These are phyloP conservation scores for Orchestia grillus DNA, from an alignment of 1,140 invertebrate species.

Conservation along the genomic window DNA sequence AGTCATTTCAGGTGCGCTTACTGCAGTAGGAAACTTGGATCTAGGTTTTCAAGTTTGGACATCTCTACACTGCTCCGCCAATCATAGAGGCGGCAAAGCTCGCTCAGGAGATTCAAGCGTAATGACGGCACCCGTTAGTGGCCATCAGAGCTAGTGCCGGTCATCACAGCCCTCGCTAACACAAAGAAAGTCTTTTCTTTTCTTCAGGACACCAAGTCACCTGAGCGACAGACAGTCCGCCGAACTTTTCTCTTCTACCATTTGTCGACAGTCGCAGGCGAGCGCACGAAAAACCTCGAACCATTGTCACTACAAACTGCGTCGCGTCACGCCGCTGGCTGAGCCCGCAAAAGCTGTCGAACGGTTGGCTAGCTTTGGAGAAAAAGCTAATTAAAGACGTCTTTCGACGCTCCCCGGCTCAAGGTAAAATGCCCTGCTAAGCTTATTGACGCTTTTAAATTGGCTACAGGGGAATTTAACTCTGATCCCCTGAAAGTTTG, in stretches of 20 bases:
- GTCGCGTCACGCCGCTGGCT: constrained; percentile 8
- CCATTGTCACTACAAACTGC: constrained; percentile 31
- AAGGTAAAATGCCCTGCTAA: neutral
- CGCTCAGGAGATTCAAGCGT: neutral
- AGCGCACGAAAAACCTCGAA: constrained; percentile 1
- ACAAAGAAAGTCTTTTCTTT: constrained; percentile 43
- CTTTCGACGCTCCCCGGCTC: neutral
- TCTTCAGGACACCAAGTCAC: constrained; percentile 30
- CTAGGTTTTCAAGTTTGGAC: neutral
- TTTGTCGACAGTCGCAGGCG: constrained; percentile 33
- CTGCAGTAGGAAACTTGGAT: neutral
- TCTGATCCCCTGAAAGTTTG: neutral
- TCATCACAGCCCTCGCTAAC: constrained; percentile 39
- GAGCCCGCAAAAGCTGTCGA: neutral
- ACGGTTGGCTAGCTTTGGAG: neutral
- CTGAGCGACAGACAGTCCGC: constrained; percentile 26
- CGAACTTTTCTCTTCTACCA: constrained; percentile 42
- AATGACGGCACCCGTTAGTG: constrained; percentile 15
- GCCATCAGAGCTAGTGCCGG: constrained; percentile 14
- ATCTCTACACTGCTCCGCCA: neutral
- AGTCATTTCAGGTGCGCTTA: neutral
- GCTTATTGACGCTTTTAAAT: neutral
- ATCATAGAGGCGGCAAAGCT: neutral
- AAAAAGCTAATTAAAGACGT: constrained; percentile 2
- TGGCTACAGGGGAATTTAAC: neutral